Percentiles rank a stretch among this genome's conserved stretches.
phyloP scores from a whole-genome alignment of 2,888 invertebrate species.

The Pachydiplax longipennis region DNA sequence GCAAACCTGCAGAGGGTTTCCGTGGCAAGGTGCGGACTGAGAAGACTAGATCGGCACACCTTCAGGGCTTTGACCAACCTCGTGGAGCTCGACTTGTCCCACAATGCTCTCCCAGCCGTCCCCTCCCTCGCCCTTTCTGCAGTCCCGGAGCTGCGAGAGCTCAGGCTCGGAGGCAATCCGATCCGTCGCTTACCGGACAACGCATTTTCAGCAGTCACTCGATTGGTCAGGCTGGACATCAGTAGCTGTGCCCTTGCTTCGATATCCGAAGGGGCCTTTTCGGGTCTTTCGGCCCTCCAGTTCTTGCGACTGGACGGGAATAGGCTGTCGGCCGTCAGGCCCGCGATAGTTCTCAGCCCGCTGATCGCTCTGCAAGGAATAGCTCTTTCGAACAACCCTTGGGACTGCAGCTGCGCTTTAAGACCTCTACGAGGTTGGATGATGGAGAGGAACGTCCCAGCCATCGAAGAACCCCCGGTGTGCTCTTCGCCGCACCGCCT shows the following conservation, averaged over 20 bases:
- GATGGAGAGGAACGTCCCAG: conserved; percentile 76
- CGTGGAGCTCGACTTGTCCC: conserved; percentile 81
- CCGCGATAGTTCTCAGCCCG: conserved; percentile 70
- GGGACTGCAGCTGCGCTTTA: conserved; percentile 82
- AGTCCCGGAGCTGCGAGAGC: conserved; percentile 76
- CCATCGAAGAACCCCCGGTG: conserved; percentile 71
- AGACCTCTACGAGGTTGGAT: conserved; percentile 81
- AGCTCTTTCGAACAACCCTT: conserved; percentile 79
- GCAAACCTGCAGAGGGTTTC: conserved; percentile 83
- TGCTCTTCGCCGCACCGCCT: conserved; percentile 74
- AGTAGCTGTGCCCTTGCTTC: conserved; percentile 74
- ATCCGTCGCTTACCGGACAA: conserved; percentile 74
- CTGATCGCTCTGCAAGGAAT: conserved; percentile 76
- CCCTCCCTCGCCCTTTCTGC: conserved; percentile 78
- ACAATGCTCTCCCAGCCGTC: conserved; percentile 71
- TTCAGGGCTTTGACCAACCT: conserved; percentile 81
- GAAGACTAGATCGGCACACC: conserved; percentile 73
- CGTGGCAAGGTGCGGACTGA: conserved; percentile 74
- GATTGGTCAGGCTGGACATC: conserved; percentile 76
- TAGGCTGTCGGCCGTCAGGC: conserved; percentile 70
- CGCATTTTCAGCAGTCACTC: conserved; percentile 68
- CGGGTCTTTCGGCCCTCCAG: conserved; percentile 74
- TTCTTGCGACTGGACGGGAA: conserved; percentile 82
- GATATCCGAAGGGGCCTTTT: conserved; percentile 75
- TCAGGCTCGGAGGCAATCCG: conserved; percentile 78